Evolutionary conservation across 2,797 vertebrate species (phyloP).

Genomic region (Danio kyathit): DNA sequence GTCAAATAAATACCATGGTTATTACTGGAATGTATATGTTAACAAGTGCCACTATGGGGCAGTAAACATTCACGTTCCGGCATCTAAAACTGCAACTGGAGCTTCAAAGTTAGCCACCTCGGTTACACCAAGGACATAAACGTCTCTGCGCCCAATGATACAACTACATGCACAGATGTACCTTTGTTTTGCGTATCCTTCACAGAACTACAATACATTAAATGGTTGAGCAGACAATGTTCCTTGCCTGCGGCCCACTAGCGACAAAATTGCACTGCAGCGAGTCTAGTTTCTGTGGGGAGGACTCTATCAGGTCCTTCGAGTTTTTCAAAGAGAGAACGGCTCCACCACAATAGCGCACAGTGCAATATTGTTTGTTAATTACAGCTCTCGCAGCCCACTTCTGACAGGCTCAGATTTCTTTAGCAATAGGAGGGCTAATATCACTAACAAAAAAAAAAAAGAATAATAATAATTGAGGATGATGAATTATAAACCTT

Average conservation of each 20-base stretch:
- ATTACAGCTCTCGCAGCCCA: slow-evolving; percentile 20
- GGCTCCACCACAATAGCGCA: slow-evolving; percentile 20
- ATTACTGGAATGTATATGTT: slow-evolving; percentile 76
- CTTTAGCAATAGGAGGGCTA: slow-evolving; percentile 34
- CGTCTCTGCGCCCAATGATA: slow-evolving; percentile 53
- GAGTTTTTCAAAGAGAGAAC: slow-evolving; percentile 1
- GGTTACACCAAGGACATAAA: slow-evolving; percentile 39
- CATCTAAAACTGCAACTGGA: slow-evolving; percentile 66
- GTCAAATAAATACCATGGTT: slow-evolving; percentile 57
- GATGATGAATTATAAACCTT: slow-evolving; percentile 34
- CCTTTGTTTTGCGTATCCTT: slow-evolving; percentile 55
- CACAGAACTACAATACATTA: slow-evolving; percentile 63
- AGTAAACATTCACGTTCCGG: slow-evolving; percentile 80
- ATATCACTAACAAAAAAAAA: slow-evolving; percentile 38
- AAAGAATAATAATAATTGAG: not conserved
- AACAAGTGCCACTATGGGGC: slow-evolving; percentile 79
- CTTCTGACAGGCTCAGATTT: slow-evolving; percentile 19
- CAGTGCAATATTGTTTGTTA: slow-evolving; percentile 19
- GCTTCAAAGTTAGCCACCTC: slow-evolving; percentile 49
- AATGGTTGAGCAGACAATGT: slow-evolving; percentile 54
- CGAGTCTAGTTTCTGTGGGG: slow-evolving; percentile 24
- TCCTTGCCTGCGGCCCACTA: slow-evolving; percentile 23
- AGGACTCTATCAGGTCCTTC: not conserved
- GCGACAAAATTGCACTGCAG: slow-evolving; percentile 38
- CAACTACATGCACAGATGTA: slow-evolving; percentile 66